A percentile compares a stretch with the other conserved stretches of the same genome.
Evolutionary conservation across 2,113 vertebrate species (phyloP).

Genomic region (Lepisosteus osseus): DNA sequence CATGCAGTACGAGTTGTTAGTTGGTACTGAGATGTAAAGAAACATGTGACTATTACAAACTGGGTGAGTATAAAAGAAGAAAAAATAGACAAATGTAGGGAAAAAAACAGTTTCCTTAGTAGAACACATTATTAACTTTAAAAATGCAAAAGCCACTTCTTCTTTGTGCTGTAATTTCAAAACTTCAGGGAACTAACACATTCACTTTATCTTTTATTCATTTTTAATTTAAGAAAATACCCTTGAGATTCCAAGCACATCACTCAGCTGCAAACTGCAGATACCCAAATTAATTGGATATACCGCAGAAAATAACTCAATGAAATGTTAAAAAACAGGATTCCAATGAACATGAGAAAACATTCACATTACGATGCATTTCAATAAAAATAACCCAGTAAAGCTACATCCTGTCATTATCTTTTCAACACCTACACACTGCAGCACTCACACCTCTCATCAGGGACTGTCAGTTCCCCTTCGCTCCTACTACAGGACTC

Average conservation of each 20-base stretch:
- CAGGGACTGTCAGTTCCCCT: conserved; percentile 1
- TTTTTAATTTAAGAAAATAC: background rate
- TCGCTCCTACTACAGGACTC: background rate
- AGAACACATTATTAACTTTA: background rate
- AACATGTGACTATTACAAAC: too few species aligned
- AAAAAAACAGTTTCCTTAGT: background rate
- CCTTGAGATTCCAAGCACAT: background rate
- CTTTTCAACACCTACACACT: background rate
- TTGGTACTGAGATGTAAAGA: too few species aligned
- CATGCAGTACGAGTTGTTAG: too few species aligned
- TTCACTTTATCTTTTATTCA: too few species aligned
- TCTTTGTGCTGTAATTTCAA: conserved; percentile 1
- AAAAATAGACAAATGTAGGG: conserved; percentile 1
- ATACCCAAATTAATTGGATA: conserved; percentile 3
- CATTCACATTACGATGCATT: background rate
- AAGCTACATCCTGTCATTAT: background rate
- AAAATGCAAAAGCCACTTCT: background rate
- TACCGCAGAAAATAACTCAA: background rate
- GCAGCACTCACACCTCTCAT: background rate
- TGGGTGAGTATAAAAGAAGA: background rate
- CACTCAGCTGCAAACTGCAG: background rate
- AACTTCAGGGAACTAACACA: background rate
- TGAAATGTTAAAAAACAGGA: too few species aligned
- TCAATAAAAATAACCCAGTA: background rate
- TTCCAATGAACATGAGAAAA: background rate